phyloP scores from a whole-genome alignment of 1,140 invertebrate species.

The Pseudachorutes palmiensis region DNA sequence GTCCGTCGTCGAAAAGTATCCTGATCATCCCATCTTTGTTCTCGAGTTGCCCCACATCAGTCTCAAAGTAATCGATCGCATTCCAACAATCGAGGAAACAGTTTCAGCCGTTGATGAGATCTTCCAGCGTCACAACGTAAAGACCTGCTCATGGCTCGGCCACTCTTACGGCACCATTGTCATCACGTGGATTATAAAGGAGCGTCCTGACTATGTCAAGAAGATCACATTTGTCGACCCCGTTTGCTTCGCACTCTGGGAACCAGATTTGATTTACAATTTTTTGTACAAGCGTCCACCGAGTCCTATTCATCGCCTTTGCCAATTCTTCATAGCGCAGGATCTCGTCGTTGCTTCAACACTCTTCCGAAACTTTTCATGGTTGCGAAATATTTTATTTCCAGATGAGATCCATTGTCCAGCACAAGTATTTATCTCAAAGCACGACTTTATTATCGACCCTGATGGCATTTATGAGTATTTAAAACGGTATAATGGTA shows the following conservation, averaged over 20 bases:
- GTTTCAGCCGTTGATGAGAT: slow-evolving; percentile 14
- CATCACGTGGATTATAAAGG: slow-evolving; percentile 14
- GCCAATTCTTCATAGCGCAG: slow-evolving; percentile 20
- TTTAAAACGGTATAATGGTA: neutral
- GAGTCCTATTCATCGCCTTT: slow-evolving; percentile 14
- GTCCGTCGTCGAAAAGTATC: neutral
- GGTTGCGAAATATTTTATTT: slow-evolving; percentile 15
- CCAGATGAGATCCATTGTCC: slow-evolving; percentile 11
- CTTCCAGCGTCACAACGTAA: slow-evolving; percentile 8
- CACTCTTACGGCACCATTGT: slow-evolving; percentile 20
- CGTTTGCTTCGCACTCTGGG: slow-evolving; percentile 21
- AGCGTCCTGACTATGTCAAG: slow-evolving; percentile 10
- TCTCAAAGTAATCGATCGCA: slow-evolving; percentile 4
- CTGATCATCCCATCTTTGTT: neutral
- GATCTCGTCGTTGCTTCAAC: slow-evolving; percentile 16
- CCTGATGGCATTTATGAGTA: neutral
- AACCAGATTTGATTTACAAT: slow-evolving; percentile 18
- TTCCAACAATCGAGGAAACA: slow-evolving; percentile 17
- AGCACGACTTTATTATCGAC: slow-evolving; percentile 19
- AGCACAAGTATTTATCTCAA: slow-evolving; percentile 9
- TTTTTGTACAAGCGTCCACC: slow-evolving; percentile 7
- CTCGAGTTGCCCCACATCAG: slow-evolving; percentile 14
- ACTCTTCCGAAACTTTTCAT: slow-evolving; percentile 16
- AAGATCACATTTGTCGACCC: slow-evolving; percentile 13
- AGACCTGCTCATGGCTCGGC: slow-evolving; percentile 6